Conservation (phyloP, 2,888 invertebrate genomes). For the Andrena camellia region DNA sequence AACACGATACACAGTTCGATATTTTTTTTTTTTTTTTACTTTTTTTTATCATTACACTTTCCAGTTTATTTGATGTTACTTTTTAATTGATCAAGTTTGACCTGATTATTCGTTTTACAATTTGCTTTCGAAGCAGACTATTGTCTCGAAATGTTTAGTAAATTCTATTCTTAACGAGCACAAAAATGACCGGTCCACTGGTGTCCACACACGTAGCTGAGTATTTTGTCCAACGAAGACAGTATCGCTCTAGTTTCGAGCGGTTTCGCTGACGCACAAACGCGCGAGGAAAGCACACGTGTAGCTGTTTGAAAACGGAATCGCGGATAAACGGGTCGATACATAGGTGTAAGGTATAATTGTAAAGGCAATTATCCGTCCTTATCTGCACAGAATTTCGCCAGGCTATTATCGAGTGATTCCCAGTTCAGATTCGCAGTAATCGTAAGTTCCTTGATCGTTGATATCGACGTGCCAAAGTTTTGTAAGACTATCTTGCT, state of each 20-base stretch:
- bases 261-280: conserved; percentile 17
- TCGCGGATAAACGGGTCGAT: conserved; percentile 21
- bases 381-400: conserved; percentile 19
- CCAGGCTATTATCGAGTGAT: conserved; percentile 21
- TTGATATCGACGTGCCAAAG: conserved; percentile 65
- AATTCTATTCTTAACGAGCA: conserved; percentile 48
- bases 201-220: conserved; percentile 84
- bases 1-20: conserved; percentile 69
- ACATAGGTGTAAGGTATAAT: conserved; percentile 36
- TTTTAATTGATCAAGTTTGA: conserved; percentile 18
- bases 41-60: conserved; percentile 30
- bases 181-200: conserved; percentile 73
- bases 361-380: conserved; percentile 44
- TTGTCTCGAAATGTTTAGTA: conserved; percentile 45
- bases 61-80: conserved; percentile 27
- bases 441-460: conserved; percentile 52
- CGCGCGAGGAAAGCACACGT: background rate
- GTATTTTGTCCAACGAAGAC: conserved; percentile 74
- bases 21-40: conserved; percentile 26
- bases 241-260: conserved; percentile 20
- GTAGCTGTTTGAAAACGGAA: background rate
- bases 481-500: conserved; percentile 47
- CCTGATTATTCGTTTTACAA: conserved; percentile 43
- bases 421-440: conserved; percentile 23
- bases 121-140: conserved; percentile 23